Conservation (phyloP, 2,888 invertebrate species). For the Ommatoiulus sabulosus region DNA sequence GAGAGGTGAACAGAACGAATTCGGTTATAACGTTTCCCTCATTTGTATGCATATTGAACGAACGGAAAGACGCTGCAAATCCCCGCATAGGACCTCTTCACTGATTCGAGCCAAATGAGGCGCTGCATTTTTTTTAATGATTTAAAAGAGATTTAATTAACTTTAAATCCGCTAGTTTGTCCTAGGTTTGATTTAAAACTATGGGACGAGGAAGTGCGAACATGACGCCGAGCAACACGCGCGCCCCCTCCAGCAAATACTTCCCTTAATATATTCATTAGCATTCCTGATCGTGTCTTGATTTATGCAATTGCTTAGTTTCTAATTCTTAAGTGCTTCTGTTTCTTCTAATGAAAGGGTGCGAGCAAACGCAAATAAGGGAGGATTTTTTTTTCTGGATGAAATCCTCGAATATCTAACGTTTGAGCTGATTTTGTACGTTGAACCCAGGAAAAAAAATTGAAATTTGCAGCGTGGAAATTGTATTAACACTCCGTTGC, state of each 20-base stretch:
- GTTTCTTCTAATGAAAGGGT: constrained; percentile 29
- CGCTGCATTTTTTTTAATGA: constrained; percentile 22
- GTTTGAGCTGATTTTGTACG: no score
- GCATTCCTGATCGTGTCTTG: constrained; percentile 27
- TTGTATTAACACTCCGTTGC: no score
- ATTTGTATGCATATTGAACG: constrained; percentile 23
- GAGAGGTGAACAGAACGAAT: constrained; percentile 28
- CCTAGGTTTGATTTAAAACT: constrained; percentile 12
- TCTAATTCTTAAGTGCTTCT: constrained; percentile 22
- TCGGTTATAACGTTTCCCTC: neutral
- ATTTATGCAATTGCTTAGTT: constrained; percentile 30
- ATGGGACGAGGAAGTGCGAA: neutral
- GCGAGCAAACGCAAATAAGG: neutral
- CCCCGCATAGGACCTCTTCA: constrained; percentile 7
- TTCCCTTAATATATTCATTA: neutral
- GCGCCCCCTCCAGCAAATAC: constrained; percentile 12
- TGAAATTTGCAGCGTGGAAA: no score
- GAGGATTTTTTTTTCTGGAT: neutral
- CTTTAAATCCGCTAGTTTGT: constrained; percentile 11
- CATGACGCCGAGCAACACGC: neutral
- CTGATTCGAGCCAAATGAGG: constrained; percentile 16
- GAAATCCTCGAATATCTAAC: neutral
- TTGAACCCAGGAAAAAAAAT: no score
- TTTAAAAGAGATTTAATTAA: constrained; percentile 19
- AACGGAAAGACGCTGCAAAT: neutral